Percentiles rank a stretch among this genome's conserved stretches.
Conservation (phyloP, 2,797 vertebrate genomes). For the Apodemus agrarius region DNA sequence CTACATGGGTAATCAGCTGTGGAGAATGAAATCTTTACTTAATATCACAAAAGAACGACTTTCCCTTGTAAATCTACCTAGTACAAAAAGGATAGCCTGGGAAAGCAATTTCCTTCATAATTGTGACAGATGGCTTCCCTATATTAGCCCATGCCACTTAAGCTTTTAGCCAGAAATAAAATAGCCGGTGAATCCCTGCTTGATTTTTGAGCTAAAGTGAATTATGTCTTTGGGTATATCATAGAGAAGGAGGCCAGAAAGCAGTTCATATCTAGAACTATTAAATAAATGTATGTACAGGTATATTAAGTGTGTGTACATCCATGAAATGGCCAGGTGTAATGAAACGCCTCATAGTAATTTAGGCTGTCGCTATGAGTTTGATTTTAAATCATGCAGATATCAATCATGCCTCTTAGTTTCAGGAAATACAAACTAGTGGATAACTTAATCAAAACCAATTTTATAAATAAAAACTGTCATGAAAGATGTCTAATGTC, state of each 20-base stretch:
- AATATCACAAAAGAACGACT: slow-evolving; percentile 21
- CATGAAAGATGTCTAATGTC: neutral
- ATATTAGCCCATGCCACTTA: neutral
- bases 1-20: slow-evolving; percentile 21
- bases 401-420: neutral
- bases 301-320: neutral
- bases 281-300: neutral
- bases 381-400: neutral
- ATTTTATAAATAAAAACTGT: neutral
- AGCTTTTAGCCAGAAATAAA: neutral
- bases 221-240: neutral
- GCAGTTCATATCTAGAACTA: neutral
- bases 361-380: neutral
- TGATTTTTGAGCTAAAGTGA: slow-evolving; percentile 18
- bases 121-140: slow-evolving; percentile 1
- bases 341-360: neutral
- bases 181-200: neutral
- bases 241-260: neutral
- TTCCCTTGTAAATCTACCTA: neutral
- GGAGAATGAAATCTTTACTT: neutral
- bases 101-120: slow-evolving; percentile 40
- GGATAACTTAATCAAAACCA: slow-evolving; percentile 6
- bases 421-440: neutral
- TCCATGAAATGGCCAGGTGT: neutral
- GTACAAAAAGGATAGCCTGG: neutral